phyloP scores from a whole-genome alignment of 53 echinoderm and acorn worm species.

The Zoroaster sp. region DNA sequence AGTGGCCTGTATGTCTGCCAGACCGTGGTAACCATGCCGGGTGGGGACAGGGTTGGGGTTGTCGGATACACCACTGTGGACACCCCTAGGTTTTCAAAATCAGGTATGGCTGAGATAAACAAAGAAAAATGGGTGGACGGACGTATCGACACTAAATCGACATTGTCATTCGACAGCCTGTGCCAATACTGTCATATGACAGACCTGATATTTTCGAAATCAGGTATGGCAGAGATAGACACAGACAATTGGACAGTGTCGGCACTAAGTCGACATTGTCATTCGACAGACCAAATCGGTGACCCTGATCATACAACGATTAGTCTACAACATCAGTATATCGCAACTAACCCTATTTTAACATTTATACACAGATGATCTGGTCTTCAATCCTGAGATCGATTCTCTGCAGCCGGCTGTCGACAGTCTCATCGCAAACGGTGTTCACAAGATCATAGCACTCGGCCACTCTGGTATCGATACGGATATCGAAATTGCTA shows the following conservation, averaged over 20 bases:
- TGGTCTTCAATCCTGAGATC: slow-evolving; percentile 79
- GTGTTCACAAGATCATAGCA: slow-evolving; percentile 87
- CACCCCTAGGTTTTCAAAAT: slow-evolving; percentile 67
- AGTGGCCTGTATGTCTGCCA: slow-evolving; percentile 67
- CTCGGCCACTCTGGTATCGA: slow-evolving; percentile 92
- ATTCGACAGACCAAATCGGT: background rate
- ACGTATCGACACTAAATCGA: background rate
- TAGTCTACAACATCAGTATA: background rate
- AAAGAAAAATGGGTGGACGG: no score
- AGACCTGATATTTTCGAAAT: slow-evolving; percentile 54
- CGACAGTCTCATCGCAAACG: slow-evolving; percentile 50
- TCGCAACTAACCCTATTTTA: no score
- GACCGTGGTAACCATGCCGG: slow-evolving; percentile 46
- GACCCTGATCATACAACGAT: no score
- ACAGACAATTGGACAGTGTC: no score
- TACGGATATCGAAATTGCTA: slow-evolving; percentile 77
- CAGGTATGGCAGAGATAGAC: slow-evolving; percentile 54
- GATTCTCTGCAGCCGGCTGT: slow-evolving; percentile 65
- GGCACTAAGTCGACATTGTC: background rate
- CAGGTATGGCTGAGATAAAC: slow-evolving; percentile 53
- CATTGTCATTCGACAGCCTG: background rate
- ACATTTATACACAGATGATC: slow-evolving; percentile 66
- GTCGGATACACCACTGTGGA: slow-evolving; percentile 79
- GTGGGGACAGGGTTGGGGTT: slow-evolving; percentile 72
- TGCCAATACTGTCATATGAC: background rate